These are phyloP conservation scores for Zeugodacus cucurbitae DNA, from an alignment of 1,140 invertebrate genomes.

Conservation along the genomic window DNA sequence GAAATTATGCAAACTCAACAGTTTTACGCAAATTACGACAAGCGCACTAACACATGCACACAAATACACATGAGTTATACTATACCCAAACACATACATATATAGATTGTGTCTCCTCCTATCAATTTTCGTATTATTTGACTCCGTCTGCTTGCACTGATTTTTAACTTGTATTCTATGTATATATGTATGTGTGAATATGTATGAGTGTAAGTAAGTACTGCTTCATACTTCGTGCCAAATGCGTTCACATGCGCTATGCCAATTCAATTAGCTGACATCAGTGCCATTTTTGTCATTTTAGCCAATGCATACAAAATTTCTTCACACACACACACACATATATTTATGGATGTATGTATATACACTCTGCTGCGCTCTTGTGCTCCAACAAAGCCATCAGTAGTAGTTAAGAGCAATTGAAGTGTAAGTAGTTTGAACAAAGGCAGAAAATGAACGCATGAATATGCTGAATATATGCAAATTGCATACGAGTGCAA, in stretches of 20 bases:
- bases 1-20: neutral
- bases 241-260: conserved; percentile 1
- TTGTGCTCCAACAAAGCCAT: neutral
- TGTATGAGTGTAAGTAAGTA: neutral
- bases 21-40: neutral
- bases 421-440: conserved; percentile 16
- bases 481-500: conserved; percentile 1
- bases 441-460: conserved; percentile 5
- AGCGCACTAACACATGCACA: neutral
- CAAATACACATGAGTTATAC: neutral
- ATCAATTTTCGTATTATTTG: neutral
- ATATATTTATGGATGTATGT: neutral
- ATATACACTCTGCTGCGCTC: neutral
- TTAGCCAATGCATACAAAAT: conserved; percentile 3
- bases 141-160: neutral
- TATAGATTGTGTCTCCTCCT: neutral
- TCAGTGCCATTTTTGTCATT: conserved; percentile 26
- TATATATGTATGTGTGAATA: neutral
- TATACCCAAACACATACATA: no score
- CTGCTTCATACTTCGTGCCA: neutral
- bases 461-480: neutral
- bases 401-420: neutral
- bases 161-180: neutral
- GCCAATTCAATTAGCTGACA: conserved; percentile 39
- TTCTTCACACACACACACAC: neutral